Conservation (phyloP, 2,797 vertebrate genomes). For the Anas bernieri region DNA sequence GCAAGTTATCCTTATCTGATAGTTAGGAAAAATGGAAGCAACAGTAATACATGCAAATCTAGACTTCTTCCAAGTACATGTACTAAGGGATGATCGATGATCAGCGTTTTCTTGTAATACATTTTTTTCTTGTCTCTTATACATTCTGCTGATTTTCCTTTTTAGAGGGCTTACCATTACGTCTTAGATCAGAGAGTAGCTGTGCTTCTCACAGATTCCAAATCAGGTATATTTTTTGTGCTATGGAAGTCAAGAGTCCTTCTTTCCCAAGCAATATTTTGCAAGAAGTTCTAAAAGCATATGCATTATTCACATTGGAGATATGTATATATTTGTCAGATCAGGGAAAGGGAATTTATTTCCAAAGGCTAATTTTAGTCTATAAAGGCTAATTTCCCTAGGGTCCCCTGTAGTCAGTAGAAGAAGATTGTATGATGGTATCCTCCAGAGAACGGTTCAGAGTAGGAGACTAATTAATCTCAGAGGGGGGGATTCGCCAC, state of each 20-base stretch:
- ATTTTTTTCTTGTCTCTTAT: not conserved
- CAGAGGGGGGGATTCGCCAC: not conserved
- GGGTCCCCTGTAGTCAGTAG: not conserved
- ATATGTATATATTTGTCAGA: slow-evolving; percentile 56
- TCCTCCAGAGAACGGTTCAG: not conserved
- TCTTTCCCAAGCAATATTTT: not conserved
- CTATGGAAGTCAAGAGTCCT: not conserved
- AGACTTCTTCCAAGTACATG: not conserved
- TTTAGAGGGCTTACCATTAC: not conserved
- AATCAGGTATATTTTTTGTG: not conserved
- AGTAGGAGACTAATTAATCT: slow-evolving; percentile 56
- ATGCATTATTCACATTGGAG: slow-evolving; percentile 39
- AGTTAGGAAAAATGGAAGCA: not conserved
- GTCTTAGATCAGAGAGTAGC: not conserved
- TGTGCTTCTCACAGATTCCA: not conserved
- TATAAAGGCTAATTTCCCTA: slow-evolving; percentile 60
- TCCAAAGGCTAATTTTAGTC: slow-evolving; percentile 65
- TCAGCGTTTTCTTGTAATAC: not conserved
- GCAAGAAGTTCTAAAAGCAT: not conserved
- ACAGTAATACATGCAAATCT: not conserved
- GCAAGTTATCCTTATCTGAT: not conserved
- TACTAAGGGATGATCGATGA: not conserved
- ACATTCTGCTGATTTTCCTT: not conserved
- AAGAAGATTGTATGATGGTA: not conserved
- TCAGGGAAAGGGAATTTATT: slow-evolving; percentile 13